Conservation (phyloP, 2,888 invertebrate species). For the Pantelozetes paolii region DNA sequence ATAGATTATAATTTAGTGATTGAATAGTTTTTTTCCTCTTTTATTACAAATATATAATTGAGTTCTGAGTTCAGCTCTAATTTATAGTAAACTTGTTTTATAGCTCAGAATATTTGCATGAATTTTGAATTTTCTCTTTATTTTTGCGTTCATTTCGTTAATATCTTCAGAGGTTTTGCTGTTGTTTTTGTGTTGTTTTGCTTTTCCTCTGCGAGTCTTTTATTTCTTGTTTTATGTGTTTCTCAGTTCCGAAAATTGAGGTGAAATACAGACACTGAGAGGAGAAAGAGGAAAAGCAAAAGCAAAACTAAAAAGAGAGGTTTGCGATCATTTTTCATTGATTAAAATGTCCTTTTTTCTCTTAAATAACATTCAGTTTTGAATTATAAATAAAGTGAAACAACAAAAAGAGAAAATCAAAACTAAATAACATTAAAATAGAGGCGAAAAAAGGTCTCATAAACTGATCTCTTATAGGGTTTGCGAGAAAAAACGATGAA, state of each 20-base stretch:
- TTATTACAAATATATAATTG: slow-evolving; percentile 1
- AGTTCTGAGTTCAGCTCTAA: slow-evolving; percentile 2
- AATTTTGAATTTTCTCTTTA: not conserved
- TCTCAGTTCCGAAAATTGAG: slow-evolving; percentile 21
- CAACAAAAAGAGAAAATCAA: not conserved
- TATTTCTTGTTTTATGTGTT: not conserved
- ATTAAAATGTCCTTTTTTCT: slow-evolving; percentile 20
- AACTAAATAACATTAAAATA: not conserved
- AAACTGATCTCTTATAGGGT: not conserved
- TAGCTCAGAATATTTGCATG: not conserved
- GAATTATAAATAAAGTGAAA: slow-evolving; percentile 11
- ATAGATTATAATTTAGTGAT: slow-evolving; percentile 10
- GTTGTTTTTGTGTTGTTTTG: not conserved
- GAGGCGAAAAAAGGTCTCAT: not conserved
- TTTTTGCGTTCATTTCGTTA: not conserved
- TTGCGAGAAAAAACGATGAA: not conserved
- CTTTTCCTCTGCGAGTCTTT: not conserved
- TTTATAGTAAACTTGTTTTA: slow-evolving; percentile 13
- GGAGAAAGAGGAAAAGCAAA: not conserved
- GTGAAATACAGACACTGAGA: not conserved
- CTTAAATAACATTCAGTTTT: not conserved
- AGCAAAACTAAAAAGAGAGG: too few relatives aligned
- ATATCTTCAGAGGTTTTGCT: not conserved
- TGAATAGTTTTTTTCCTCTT: not conserved
- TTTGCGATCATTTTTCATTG: slow-evolving; percentile 19